Evolutionary conservation across 2,888 invertebrate species (phyloP).

Genomic region (Heliconius sara): DNA sequence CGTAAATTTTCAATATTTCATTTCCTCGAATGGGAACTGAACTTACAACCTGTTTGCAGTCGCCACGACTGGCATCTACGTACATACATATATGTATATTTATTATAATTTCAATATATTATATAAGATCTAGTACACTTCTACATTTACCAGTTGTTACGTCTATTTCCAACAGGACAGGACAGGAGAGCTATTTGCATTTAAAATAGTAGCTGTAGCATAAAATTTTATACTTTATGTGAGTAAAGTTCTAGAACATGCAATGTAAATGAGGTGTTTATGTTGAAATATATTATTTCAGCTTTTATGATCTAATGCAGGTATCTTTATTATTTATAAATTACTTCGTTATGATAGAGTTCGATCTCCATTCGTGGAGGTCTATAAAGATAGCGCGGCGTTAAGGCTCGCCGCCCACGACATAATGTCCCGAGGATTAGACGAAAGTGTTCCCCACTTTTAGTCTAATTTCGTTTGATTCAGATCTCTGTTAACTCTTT

Average conservation of each 20-base stretch:
- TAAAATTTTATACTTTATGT: conserved; percentile 31
- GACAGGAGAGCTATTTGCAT: conserved; percentile 35
- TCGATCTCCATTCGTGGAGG: too few relatives aligned
- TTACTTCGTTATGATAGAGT: neutral
- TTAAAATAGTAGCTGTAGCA: conserved; percentile 31
- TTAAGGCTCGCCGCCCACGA: too few relatives aligned
- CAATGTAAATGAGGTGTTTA: conserved; percentile 18
- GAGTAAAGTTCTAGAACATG: conserved; percentile 22
- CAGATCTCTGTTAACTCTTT: too few relatives aligned
- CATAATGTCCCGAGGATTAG: too few relatives aligned
- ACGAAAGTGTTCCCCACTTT: too few relatives aligned
- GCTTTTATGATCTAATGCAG: neutral
- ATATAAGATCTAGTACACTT: conserved; percentile 5
- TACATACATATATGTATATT: too few relatives aligned
- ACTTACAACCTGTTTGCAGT: too few relatives aligned
- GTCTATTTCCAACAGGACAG: conserved; percentile 30
- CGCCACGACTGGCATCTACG: too few relatives aligned
- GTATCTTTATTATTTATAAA: neutral
- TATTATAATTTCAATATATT: neutral
- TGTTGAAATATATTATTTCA: neutral
- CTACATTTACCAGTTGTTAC: conserved; percentile 24
- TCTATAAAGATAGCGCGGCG: too few relatives aligned
- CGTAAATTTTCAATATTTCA: neutral
- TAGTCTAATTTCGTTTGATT: too few relatives aligned
- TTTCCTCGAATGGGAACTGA: too few relatives aligned